Conservation (phyloP, 1,140 invertebrate species). For the Drosophila malerkotliana region DNA sequence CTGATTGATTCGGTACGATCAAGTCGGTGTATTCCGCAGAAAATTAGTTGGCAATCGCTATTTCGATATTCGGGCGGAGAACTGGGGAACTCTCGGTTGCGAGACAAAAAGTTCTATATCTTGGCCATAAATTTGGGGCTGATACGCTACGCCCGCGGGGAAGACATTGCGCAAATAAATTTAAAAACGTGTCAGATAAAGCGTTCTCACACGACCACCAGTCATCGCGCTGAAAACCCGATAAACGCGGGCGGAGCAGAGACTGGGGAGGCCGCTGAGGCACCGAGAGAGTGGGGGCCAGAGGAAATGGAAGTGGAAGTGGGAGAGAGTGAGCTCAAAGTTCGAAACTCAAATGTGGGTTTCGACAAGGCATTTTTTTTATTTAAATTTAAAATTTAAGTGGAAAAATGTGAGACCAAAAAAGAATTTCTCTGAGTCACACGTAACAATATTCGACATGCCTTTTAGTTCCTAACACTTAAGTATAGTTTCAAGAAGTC, state of each 20-base stretch:
- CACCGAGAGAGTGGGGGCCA: conserved; percentile 20
- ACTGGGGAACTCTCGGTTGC: conserved; percentile 6
- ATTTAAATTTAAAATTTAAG: neutral
- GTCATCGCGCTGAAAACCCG: conserved; percentile 31
- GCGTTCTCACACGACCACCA: conserved; percentile 61
- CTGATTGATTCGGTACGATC: conserved; percentile 41
- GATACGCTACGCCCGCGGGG: conserved; percentile 28
- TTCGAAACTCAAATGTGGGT: conserved; percentile 37
- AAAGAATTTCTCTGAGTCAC: neutral
- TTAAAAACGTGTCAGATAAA: conserved; percentile 74
- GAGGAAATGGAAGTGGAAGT: conserved; percentile 6
- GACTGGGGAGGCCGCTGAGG: neutral
- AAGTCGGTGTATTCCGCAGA: conserved; percentile 5
- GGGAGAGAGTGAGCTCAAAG: conserved; percentile 41
- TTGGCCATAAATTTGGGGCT: conserved; percentile 51
- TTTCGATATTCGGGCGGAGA: conserved; percentile 3
- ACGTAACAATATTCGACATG: conserved; percentile 22
- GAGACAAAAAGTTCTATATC: conserved; percentile 54
- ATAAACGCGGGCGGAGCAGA: conserved; percentile 33
- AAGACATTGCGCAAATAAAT: conserved; percentile 67
- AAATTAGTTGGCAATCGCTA: conserved; percentile 24
- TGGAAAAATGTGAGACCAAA: neutral
- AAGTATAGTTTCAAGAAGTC: neutral
- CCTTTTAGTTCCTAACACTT: neutral
- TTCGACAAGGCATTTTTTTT: neutral